Base-by-base conservation (phyloP, 2,888 invertebrate genomes). In the Pseudococcus viburni region DNA sequence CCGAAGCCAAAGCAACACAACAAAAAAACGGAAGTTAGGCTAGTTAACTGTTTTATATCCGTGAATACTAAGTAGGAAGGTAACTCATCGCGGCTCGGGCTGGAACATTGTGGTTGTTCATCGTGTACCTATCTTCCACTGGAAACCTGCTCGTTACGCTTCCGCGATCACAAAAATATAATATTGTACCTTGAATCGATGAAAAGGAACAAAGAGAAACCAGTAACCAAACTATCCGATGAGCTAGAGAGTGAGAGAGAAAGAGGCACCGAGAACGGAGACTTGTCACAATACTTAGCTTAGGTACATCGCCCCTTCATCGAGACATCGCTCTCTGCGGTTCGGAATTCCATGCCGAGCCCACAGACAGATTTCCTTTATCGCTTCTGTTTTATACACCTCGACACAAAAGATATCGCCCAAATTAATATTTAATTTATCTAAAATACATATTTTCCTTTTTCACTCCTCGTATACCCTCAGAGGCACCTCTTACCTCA, bases 141-240 rank as follows among this genome's bases (percentile, higher is more conserved):
- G 83, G 80, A 83, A 83, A 83, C 88, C 48, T 39, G 83, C 83
- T 83, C 80, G 88, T 88, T 88, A 88, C 83, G 88, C 80, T 88
- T 83, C 59, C 80, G 48, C 59, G 88, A 51, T 48, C 88, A 88
- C 80, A 83, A 88, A 88, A 88, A 88, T 80, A 85, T 88, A 88
- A 88, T 88, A 88, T 88, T 88, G 88, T 88, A 80, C 88, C 88
- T 88, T 88, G 88, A 88, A 88, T 80, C 88, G 88, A 88, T 88
- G 88, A 88, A 88, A 88, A 46, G 55, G 88, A 88, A 88, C 88
- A 86, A 51, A 73, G 86, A 48, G 80, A 83, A 39, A 83, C 80
- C 73, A 48, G 46, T 11, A 46, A 83, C 80, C 39, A 46, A 83
- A 83, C 46, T 83, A 83, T 46, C 80, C 80, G 80, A 83, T 46